A percentile compares a stretch with the other conserved stretches of the same genome.
These are phyloP conservation scores for Troilus luridus DNA, from an alignment of 2,888 invertebrate genomes.

Conservation along the genomic window DNA sequence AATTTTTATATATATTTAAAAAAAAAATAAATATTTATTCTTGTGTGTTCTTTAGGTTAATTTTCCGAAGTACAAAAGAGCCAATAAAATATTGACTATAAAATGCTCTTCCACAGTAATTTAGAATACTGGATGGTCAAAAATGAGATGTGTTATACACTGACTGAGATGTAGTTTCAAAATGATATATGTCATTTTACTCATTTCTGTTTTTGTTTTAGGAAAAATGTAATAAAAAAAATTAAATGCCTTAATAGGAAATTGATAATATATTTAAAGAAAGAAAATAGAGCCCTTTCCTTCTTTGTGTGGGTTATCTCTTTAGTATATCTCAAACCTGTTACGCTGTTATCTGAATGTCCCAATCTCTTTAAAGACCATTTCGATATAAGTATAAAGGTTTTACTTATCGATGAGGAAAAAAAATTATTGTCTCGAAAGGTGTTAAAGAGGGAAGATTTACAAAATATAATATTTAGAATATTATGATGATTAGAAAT, in stretches of 20 bases:
- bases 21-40: conserved; percentile 63
- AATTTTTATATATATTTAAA: conserved; percentile 60
- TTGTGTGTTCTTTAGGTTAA: conserved; percentile 63
- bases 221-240: conserved; percentile 44
- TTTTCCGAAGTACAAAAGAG: conserved; percentile 63
- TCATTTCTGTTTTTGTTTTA: conserved; percentile 49
- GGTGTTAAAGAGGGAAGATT: conserved; percentile 54
- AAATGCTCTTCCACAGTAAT: conserved; percentile 60
- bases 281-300: conserved; percentile 51
- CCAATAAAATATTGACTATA: conserved; percentile 58
- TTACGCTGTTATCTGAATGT: conserved; percentile 48
- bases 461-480: conserved; percentile 58
- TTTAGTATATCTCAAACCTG: conserved; percentile 49
- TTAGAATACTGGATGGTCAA: conserved; percentile 59
- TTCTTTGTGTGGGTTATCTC: conserved; percentile 46
- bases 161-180: conserved; percentile 59
- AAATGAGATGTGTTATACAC: conserved; percentile 55
- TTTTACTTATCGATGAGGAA: conserved; percentile 48
- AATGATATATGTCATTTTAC: conserved; percentile 42
- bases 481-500: conserved; percentile 58
- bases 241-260: conserved; percentile 58
- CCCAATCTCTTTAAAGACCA: conserved; percentile 36
- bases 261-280: conserved; percentile 51
- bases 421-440: conserved; percentile 48
- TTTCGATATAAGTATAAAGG: conserved; percentile 50